Conservation (phyloP, 2,113 vertebrate species). For the Pyxicephalus adspersus region DNA sequence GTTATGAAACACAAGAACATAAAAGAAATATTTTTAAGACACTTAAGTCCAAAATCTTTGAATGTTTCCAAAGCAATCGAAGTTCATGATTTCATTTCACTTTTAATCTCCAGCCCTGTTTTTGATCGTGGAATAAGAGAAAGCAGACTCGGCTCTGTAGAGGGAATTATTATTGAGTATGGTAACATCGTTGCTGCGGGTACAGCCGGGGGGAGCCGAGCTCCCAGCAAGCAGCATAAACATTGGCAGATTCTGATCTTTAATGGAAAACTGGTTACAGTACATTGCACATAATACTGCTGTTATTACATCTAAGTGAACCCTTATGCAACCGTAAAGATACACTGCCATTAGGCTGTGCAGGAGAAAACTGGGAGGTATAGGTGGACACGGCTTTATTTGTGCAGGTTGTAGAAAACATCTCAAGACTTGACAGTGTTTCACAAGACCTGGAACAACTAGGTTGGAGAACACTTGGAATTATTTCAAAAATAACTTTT, state of each 20-base stretch:
- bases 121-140: neutral
- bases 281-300: neutral
- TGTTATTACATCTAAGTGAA: too few species aligned
- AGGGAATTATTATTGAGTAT: conserved; percentile 19
- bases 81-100: conserved; percentile 22
- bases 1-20: conserved; percentile 26
- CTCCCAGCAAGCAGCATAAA: conserved; percentile 30
- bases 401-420: too few species aligned
- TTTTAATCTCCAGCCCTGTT: conserved; percentile 9
- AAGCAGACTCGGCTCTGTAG: conserved; percentile 7
- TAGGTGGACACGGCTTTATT: too few species aligned
- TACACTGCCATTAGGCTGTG: too few species aligned
- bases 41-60: neutral
- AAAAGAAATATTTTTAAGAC: conserved; percentile 22
- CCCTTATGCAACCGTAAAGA: too few species aligned
- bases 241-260: neutral
- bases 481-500: too few species aligned
- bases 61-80: conserved; percentile 14
- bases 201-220: neutral
- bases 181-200: neutral
- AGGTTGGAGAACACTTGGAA: too few species aligned
- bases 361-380: too few species aligned
- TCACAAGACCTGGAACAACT: too few species aligned
- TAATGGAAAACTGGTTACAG: conserved; percentile 33
- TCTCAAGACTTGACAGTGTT: too few species aligned